phyloP scores from a whole-genome alignment of 2,113 vertebrate genomes.

The Oryzias melastigma region DNA sequence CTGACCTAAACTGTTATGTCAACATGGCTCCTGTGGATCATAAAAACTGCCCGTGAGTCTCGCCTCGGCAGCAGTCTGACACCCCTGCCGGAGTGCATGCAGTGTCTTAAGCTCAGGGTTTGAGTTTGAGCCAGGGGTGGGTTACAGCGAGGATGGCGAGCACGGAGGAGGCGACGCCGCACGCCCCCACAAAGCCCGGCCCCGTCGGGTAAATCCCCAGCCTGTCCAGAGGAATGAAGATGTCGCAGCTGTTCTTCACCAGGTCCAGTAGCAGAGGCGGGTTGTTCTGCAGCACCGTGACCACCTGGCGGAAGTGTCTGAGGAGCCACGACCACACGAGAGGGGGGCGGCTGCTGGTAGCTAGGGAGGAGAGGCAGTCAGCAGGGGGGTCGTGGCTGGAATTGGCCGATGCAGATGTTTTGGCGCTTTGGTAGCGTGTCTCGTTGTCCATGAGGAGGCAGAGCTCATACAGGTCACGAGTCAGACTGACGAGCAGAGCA shows the following conservation, averaged over 20 bases:
- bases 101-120: conserved; percentile 76
- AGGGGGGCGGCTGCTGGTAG: conserved; percentile 28
- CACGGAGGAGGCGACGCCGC: conserved; percentile 86
- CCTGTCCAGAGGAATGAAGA: conserved; percentile 90
- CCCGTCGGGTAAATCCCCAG: conserved; percentile 83
- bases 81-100: no score
- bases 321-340: conserved; percentile 37
- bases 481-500: conserved; percentile 88
- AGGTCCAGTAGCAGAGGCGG: conserved; percentile 88
- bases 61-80: no score
- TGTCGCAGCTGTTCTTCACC: conserved; percentile 85
- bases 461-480: conserved; percentile 87
- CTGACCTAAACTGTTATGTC: no score
- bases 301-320: conserved; percentile 74
- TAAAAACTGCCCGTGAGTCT: no score
- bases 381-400: conserved; percentile 2
- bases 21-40: no score
- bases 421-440: conserved; percentile 18
- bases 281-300: conserved; percentile 79
- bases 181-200: conserved; percentile 83
- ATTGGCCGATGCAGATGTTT: conserved; percentile 1
- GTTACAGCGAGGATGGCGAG: conserved; percentile 87
- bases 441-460: conserved; percentile 82
- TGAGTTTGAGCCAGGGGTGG: conserved; percentile 92
- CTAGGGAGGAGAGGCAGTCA: conserved; percentile 36